Evolutionary conservation across 2,888 invertebrate genomes (phyloP).

Genomic region (Rhagium mordax): DNA sequence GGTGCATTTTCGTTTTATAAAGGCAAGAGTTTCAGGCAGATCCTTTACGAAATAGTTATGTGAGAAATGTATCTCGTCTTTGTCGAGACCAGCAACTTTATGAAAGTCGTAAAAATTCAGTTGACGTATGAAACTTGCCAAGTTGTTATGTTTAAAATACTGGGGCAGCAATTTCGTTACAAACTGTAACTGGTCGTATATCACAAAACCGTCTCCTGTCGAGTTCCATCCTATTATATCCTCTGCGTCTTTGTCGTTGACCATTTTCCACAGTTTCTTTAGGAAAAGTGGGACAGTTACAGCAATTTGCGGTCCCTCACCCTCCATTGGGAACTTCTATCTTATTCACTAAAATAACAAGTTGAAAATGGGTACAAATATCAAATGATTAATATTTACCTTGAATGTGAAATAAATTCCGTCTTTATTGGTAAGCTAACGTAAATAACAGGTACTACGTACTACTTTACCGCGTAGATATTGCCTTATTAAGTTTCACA

Average conservation of each 20-base stretch:
- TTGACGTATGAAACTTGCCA: conserved; percentile 97
- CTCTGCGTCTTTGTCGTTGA: conserved; percentile 53
- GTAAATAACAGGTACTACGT: not conserved
- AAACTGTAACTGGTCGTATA: conserved; percentile 92
- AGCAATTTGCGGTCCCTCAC: conserved; percentile 16
- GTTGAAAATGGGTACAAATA: not conserved
- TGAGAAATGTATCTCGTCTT: conserved; percentile 92
- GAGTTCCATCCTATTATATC: conserved; percentile 57
- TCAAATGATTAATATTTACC: not conserved
- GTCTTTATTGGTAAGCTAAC: not conserved
- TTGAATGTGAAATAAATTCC: not conserved
- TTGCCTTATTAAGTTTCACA: not conserved
- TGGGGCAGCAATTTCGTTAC: conserved; percentile 90
- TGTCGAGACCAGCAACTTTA: conserved; percentile 92
- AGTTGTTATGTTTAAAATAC: conserved; percentile 98
- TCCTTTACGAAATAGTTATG: conserved; percentile 92
- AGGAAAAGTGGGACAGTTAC: conserved; percentile 54
- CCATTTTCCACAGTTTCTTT: conserved; percentile 59
- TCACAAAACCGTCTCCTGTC: conserved; percentile 89
- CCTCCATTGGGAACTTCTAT: conserved; percentile 13
- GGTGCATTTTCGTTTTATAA: conserved; percentile 83
- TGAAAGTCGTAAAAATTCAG: conserved; percentile 99
- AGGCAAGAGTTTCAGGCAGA: conserved; percentile 83
- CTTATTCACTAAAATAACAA: not conserved
- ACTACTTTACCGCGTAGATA: not conserved